Evolutionary conservation across 2,113 vertebrate species (phyloP), one percentile per base, ranked within the genome.

Genomic region (Sprattus sprattus): DNA sequence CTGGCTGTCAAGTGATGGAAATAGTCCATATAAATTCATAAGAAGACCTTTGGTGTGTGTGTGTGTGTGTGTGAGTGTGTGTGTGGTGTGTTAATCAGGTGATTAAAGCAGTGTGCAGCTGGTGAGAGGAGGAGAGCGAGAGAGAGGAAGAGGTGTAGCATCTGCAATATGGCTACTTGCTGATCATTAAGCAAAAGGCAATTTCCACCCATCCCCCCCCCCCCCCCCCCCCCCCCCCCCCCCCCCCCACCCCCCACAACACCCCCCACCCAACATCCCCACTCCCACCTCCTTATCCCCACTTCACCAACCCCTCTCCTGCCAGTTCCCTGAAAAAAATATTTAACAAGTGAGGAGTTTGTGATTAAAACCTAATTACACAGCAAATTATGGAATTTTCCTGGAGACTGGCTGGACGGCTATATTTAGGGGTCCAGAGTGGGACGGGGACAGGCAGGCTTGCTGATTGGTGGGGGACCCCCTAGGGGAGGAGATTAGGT

Each of bases 281-380:
- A 50, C 83, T 15, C 47, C 22, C 60, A 47, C 44, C 67, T 28
- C 22, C 60, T 46, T 25, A 22, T 78, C 16, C 44, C 13, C 81
- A 28, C 3, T 13, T 15, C 28, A 9, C 64, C 25, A 71, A 28
- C n/a, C 64, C 25, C 60, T 22, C 60, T 64, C 60, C 64, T 71
- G 64, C 64, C 64, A 71, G n/a, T 71, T 71, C 25, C 64, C 64
- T 13, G 28, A 15, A 57, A 85, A 82, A 86, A 85, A 85, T 85
- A 87, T 87, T 87, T 87, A 85, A 87, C 64, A 82, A 87, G 87
- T 85, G 83, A 89, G 67, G 83, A 81, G 75, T 86, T 86, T 89
- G 82, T 87, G 88, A 89, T 89, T 90, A 86, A 89, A 90, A 89
- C 86, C 86, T 84, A 88, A 89, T 90, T 90, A 90, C 87, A 89